A percentile compares a stretch with the other conserved stretches of the same genome.
Evolutionary conservation across 2,113 vertebrate genomes (phyloP).

Genomic region (Etheostoma spectabile): DNA sequence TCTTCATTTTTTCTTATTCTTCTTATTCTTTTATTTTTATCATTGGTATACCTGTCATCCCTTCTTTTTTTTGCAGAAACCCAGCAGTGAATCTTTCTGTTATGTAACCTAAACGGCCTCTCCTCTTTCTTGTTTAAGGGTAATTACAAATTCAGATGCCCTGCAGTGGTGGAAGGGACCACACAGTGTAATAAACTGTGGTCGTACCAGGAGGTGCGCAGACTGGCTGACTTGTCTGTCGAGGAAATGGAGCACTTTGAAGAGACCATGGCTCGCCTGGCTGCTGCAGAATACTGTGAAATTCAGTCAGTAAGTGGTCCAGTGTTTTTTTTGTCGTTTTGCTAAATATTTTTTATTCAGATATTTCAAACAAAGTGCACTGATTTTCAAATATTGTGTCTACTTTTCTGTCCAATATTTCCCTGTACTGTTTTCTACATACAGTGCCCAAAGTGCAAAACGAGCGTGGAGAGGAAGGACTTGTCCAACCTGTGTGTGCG

Average conservation of each 20-base stretch:
- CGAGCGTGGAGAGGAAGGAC: slow-evolving; percentile 25
- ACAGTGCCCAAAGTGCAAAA: slow-evolving; percentile 53
- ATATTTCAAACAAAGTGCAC: neutral
- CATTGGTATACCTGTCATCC: neutral
- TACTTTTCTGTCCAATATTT: too few relatives aligned
- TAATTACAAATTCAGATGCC: slow-evolving; percentile 72
- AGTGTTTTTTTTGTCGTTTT: neutral
- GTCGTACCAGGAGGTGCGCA: slow-evolving; percentile 76
- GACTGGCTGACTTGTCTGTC: slow-evolving; percentile 67
- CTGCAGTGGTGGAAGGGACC: slow-evolving; percentile 58
- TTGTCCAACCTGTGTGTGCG: slow-evolving; percentile 48
- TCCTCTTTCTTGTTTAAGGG: slow-evolving; percentile 50
- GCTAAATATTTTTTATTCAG: too few relatives aligned
- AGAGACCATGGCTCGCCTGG: slow-evolving; percentile 62
- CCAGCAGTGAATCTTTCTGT: too few relatives aligned
- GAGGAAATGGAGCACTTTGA: slow-evolving; percentile 78
- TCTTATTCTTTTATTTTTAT: too few relatives aligned
- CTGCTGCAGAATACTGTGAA: slow-evolving; percentile 67
- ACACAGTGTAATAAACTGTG: slow-evolving; percentile 60
- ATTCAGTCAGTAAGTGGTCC: slow-evolving; percentile 53
- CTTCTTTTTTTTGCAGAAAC: too few relatives aligned
- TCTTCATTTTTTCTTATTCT: too few relatives aligned
- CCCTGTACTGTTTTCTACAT: neutral
- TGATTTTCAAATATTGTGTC: neutral
- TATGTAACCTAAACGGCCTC: neutral